phyloP scores from a whole-genome alignment of 2,888 invertebrate species.

The Agrochola lota region DNA sequence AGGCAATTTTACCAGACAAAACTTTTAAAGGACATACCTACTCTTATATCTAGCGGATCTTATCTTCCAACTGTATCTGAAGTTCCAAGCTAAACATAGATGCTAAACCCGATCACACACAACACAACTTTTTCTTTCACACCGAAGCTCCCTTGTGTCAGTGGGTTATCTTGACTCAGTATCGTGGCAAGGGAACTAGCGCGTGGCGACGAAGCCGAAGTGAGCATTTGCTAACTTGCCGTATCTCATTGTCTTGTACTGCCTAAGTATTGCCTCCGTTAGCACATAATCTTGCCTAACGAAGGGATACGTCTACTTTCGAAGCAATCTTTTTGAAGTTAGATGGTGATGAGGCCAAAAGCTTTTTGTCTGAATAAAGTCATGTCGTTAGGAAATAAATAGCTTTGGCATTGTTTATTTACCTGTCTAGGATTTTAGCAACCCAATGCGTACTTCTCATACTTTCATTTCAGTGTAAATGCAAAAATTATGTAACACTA shows the following conservation, averaged over 20 bases:
- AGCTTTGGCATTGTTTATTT: neutral
- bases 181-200: slow-evolving; percentile 78
- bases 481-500: slow-evolving; percentile 45
- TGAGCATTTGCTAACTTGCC: slow-evolving; percentile 76
- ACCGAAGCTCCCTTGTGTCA: slow-evolving; percentile 63
- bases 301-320: slow-evolving; percentile 64
- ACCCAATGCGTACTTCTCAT: neutral
- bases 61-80: neutral
- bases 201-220: slow-evolving; percentile 76
- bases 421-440: neutral
- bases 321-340: slow-evolving; percentile 41
- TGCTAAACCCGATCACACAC: slow-evolving; percentile 47
- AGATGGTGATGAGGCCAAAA: slow-evolving; percentile 29
- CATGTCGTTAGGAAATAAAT: neutral
- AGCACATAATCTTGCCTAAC: slow-evolving; percentile 71
- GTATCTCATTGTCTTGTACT: slow-evolving; percentile 75
- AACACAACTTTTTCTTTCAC: slow-evolving; percentile 65
- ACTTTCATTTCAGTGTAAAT: slow-evolving; percentile 54
- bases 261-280: slow-evolving; percentile 63
- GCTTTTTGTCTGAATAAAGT: neutral
- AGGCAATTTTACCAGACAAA: neutral
- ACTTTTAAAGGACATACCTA: neutral
- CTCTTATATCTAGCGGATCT: neutral
- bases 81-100: slow-evolving; percentile 32
- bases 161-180: slow-evolving; percentile 76